Conservation (phyloP, 2,888 invertebrate genomes). For the Campaea margaritaria region DNA sequence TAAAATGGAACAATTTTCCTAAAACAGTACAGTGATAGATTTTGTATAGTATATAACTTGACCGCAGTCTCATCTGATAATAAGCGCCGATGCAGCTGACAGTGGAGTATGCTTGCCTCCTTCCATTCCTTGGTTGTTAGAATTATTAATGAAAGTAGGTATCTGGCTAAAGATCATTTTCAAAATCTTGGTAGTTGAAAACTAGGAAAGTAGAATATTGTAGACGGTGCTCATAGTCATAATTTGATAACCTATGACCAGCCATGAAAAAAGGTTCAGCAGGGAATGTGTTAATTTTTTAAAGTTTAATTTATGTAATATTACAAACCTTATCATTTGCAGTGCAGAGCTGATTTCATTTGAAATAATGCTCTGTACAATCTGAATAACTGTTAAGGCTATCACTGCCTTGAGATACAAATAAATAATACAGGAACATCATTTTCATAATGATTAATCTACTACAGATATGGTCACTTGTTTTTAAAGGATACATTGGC, state of each 20-base stretch:
- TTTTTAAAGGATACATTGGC: conserved; percentile 39
- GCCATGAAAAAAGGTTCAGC: too few relatives aligned
- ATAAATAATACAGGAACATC: background rate
- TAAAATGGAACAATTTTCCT: conserved; percentile 38
- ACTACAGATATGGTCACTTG: background rate
- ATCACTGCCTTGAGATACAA: conserved; percentile 22
- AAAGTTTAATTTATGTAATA: too few relatives aligned
- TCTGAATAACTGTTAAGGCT: conserved; percentile 36
- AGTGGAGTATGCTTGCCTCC: too few relatives aligned
- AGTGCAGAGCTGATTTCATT: conserved; percentile 8
- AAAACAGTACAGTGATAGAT: background rate
- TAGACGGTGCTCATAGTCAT: too few relatives aligned
- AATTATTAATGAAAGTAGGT: too few relatives aligned
- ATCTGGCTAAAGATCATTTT: too few relatives aligned
- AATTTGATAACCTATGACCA: too few relatives aligned
- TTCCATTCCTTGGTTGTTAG: too few relatives aligned
- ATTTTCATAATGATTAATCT: background rate
- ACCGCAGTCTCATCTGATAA: background rate
- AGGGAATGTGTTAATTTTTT: too few relatives aligned
- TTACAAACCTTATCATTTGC: conserved; percentile 20
- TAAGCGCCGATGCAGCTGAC: background rate
- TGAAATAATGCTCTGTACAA: conserved; percentile 11
- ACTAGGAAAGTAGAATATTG: too few relatives aligned
- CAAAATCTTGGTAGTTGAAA: too few relatives aligned
- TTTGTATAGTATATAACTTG: background rate